Evolutionary conservation across 92 coral and sea anemone species (phyloP).

Genomic region (Porites divaricata): DNA sequence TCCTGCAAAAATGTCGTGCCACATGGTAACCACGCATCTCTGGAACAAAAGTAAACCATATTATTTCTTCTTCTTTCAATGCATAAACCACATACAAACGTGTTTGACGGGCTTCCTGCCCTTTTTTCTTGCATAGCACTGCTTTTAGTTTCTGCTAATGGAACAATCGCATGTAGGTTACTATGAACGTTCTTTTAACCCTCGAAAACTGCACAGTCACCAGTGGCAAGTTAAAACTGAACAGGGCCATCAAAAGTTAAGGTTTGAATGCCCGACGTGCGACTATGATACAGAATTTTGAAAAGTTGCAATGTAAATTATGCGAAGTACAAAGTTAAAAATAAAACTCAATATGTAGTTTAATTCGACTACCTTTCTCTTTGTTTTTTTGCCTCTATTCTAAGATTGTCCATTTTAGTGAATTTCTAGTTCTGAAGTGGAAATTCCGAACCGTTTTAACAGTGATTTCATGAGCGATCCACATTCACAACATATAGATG

Average conservation of each 20-base stretch:
- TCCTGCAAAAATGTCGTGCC: no score
- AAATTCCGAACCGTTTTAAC: neutral
- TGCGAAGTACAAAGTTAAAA: no score
- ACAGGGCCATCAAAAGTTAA: conserved; percentile 3
- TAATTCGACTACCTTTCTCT: neutral
- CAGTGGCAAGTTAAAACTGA: conserved; percentile 3
- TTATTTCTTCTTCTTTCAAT: no score
- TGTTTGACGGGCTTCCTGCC: no score
- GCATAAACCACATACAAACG: no score
- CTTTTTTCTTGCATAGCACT: no score
- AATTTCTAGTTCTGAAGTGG: neutral
- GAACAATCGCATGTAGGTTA: no score
- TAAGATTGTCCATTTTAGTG: neutral
- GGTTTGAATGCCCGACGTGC: neutral
- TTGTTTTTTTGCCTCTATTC: neutral
- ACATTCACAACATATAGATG: neutral
- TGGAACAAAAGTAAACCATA: no score
- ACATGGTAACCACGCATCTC: no score
- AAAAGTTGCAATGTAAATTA: neutral
- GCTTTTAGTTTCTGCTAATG: no score
- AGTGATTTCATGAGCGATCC: neutral
- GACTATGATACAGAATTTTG: neutral
- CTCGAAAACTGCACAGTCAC: no score
- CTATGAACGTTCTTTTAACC: no score
- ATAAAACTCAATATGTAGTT: neutral